Evolutionary conservation across 2,888 invertebrate species (phyloP).

Genomic region (Gymnocheta viridis): DNA sequence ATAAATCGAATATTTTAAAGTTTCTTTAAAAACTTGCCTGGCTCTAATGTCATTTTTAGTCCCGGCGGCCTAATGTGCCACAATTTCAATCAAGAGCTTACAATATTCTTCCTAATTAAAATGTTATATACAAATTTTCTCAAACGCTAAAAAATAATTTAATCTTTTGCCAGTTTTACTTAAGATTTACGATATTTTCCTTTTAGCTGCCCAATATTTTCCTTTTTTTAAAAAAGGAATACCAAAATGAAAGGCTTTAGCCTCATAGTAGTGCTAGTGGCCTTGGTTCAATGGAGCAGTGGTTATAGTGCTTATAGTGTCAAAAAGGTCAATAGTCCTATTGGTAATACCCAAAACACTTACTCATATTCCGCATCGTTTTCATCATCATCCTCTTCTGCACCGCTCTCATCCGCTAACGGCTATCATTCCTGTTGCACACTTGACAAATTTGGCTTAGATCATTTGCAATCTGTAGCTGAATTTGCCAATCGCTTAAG

Average conservation of each 20-base stretch:
- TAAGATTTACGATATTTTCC: background rate
- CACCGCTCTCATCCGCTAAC: slow-evolving; percentile 44
- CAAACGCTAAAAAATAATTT: background rate
- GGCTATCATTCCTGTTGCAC: slow-evolving; percentile 62
- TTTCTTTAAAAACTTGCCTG: too few relatives aligned
- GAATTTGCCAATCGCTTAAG: slow-evolving; percentile 78
- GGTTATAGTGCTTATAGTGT: slow-evolving; percentile 71
- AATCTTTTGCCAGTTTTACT: background rate
- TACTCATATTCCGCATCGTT: slow-evolving; percentile 68
- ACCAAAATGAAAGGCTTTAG: slow-evolving; percentile 75
- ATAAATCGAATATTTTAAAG: too few relatives aligned
- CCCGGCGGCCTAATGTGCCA: too few relatives aligned
- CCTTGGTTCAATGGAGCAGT: slow-evolving; percentile 71
- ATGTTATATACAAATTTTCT: too few relatives aligned
- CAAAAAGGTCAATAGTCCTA: background rate
- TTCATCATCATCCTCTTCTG: slow-evolving; percentile 50
- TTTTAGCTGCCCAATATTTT: slow-evolving; percentile 13
- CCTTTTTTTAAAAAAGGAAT: background rate
- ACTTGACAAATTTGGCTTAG: slow-evolving; percentile 77
- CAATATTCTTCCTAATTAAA: too few relatives aligned
- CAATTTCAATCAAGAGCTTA: too few relatives aligned
- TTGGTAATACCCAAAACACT: background rate
- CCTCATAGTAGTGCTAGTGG: slow-evolving; percentile 74
- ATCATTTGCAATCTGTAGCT: slow-evolving; percentile 76
- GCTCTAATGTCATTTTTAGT: too few relatives aligned